Base-by-base conservation (phyloP, 1,140 invertebrate genomes). In the Adoxophyes honmai region DNA sequence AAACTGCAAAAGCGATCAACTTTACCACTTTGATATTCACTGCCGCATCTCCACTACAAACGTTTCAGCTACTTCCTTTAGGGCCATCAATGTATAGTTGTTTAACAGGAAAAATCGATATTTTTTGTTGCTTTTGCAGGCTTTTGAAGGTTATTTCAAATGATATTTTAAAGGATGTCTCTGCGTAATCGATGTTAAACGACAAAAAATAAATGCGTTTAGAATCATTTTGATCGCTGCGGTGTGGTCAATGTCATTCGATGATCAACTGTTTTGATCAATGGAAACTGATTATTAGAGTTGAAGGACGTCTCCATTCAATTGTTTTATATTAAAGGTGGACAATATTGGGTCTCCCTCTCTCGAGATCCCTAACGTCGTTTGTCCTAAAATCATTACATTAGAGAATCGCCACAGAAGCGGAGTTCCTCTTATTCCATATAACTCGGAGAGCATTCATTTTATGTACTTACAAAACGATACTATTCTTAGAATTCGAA, bases 161-260 rank as follows among this genome's bases (percentile, higher is more conserved):
- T 60, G 58, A 63, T 63, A 54, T 63, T 65, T 62, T 57, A 66
- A 66, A 62, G 62, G 60, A 65, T 68, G 62, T 70, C 62, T 42
- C 64, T 42, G 11, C 34, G 35, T 67, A 67, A 70, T 67, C 56
- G 62, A 67, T 63, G 62, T 55, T 54, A 21, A 59, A 53, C 48
- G 48, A 44, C 57, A 56, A 55, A 67, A 63, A 68, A 67, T 54
- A 14, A 48, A 61, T 57, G 9, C 16, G 15, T 10, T 18, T 21
- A n/a, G 15, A 5, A 44, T 15, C 39, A 21, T 10, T 21, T 44
- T 28, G 16, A 16, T 28, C 21, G 21, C 21, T 2, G 21, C 21
- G 6, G 2, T 6, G 2, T 28, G 21, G 21, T 28, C 21, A 28
- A n/a, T 21, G 16, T 18, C 18, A 9, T n/a, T 44, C 10, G 13